phyloP scores from a whole-genome alignment of 2,113 vertebrate species.

The Neogale vison region DNA sequence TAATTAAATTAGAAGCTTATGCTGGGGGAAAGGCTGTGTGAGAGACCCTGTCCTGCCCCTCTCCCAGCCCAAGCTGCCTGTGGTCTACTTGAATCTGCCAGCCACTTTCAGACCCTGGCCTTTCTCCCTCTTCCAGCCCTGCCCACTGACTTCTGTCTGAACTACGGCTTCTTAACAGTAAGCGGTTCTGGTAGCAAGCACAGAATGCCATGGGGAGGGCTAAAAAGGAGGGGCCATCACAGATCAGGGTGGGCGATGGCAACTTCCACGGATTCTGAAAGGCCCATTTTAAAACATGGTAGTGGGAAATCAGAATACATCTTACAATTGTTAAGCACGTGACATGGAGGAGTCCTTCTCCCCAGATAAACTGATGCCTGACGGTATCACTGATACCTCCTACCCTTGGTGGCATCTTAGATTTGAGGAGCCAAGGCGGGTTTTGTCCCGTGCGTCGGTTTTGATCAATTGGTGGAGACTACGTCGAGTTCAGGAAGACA shows the following conservation, averaged over 20 bases:
- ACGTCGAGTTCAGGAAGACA: neutral
- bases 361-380: neutral
- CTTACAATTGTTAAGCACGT: fast-evolving
- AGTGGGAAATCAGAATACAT: neutral
- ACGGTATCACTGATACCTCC: neutral
- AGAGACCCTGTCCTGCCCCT: neutral
- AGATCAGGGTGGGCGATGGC: too few relatives aligned
- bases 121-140: neutral
- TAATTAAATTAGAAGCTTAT: neutral
- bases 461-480: neutral
- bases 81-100: neutral
- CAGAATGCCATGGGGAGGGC: neutral
- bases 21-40: neutral
- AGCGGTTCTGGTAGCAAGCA: neutral
- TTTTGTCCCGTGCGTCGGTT: neutral
- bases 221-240: neutral
- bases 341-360: neutral
- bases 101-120: neutral
- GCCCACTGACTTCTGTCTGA: neutral
- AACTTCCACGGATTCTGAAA: neutral
- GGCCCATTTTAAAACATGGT: neutral
- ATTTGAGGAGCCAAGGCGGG: neutral
- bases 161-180: neutral
- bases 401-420: neutral
- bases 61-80: neutral